Evolutionary conservation across 2,113 vertebrate species (phyloP).

Genomic region (Callipepla californica): DNA sequence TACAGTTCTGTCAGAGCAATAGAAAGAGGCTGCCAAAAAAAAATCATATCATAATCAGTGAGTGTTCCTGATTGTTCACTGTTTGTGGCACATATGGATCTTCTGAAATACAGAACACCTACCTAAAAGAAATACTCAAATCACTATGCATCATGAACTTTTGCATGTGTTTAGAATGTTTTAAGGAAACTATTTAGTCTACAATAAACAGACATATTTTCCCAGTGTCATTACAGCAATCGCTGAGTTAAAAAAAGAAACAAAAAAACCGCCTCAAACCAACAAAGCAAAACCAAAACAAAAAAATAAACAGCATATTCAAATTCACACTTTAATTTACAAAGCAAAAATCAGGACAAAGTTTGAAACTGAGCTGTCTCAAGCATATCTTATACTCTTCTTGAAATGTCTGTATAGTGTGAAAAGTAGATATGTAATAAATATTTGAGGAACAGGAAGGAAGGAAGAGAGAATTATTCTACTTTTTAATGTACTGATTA

Average conservation of each 20-base stretch:
- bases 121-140: slow-evolving; percentile 76
- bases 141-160: slow-evolving; percentile 79
- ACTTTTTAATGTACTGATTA: neutral
- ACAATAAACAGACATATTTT: slow-evolving; percentile 81
- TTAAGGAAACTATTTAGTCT: slow-evolving; percentile 80
- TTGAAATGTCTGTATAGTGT: neutral
- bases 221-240: slow-evolving; percentile 69
- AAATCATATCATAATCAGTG: slow-evolving; percentile 80
- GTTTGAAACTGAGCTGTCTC: slow-evolving; percentile 22
- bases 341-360: slow-evolving; percentile 52
- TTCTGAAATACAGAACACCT: slow-evolving; percentile 78
- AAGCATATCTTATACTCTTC: neutral
- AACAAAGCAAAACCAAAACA: slow-evolving; percentile 44
- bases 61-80: slow-evolving; percentile 81
- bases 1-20: slow-evolving; percentile 78
- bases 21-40: slow-evolving; percentile 78
- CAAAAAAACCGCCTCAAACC: slow-evolving; percentile 11
- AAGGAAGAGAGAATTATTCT: neutral
- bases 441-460: neutral
- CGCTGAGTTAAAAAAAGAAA: slow-evolving; percentile 69
- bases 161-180: slow-evolving; percentile 78
- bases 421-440: neutral
- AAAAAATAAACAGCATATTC: slow-evolving; percentile 57
- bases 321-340: slow-evolving; percentile 62
- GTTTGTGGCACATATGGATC: slow-evolving; percentile 80